Evolutionary conservation across 2,113 vertebrate species (phyloP).

Genomic region (Lepus americanus): DNA sequence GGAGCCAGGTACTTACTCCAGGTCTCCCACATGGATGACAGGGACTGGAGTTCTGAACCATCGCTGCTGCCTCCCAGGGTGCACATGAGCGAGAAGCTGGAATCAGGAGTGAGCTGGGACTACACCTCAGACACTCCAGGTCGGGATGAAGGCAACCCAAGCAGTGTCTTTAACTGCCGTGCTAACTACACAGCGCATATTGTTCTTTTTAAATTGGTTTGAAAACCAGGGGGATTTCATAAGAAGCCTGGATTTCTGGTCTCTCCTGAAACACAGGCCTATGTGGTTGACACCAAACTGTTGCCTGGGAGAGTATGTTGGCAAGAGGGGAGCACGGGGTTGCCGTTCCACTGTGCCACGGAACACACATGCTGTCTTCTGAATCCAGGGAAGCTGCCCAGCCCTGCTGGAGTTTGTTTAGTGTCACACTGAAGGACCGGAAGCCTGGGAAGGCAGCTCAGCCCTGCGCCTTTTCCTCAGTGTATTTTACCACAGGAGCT

Average conservation of each 20-base stretch:
- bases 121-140: too few relatives aligned
- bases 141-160: too few relatives aligned
- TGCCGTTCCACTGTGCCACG: neutral
- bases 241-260: neutral
- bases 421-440: neutral
- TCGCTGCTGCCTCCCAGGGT: too few relatives aligned
- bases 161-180: too few relatives aligned
- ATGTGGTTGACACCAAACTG: neutral
- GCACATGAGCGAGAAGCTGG: too few relatives aligned
- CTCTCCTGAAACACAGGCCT: neutral
- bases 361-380: neutral
- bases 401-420: neutral
- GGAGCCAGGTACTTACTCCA: too few relatives aligned
- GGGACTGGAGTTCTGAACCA: too few relatives aligned
- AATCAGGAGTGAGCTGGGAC: too few relatives aligned
- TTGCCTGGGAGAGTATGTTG: neutral
- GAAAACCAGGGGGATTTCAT: constrained; percentile 31
- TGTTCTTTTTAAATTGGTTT: neutral
- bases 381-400: neutral
- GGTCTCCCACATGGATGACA: too few relatives aligned
- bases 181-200: too few relatives aligned
- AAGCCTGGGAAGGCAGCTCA: neutral
- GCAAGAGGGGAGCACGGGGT: neutral
- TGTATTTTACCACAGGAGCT: neutral
- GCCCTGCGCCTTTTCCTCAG: neutral